These are phyloP conservation scores for Proisotoma minuta DNA, from an alignment of 2,888 invertebrate genomes.

Conservation along the genomic window DNA sequence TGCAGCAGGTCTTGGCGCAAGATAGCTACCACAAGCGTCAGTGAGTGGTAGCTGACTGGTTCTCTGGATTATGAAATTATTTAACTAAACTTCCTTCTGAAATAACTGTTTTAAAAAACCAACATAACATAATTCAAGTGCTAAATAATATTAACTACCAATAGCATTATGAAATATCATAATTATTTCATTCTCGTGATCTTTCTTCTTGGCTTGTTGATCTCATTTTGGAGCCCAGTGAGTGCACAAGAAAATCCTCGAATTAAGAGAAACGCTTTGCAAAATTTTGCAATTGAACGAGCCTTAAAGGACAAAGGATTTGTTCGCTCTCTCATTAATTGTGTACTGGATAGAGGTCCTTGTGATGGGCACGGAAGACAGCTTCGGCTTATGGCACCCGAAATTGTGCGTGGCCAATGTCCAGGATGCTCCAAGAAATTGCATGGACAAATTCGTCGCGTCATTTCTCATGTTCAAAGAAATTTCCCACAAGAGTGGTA, in stretches of 20 bases:
- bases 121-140: not conserved
- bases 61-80: slow-evolving; percentile 4
- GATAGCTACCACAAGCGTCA: no score
- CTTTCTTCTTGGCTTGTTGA: not conserved
- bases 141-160: not conserved
- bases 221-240: slow-evolving; percentile 8
- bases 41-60: no score
- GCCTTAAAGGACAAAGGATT: slow-evolving; percentile 46
- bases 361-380: slow-evolving; percentile 47
- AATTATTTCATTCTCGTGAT: not conserved
- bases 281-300: slow-evolving; percentile 45
- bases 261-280: slow-evolving; percentile 35
- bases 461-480: slow-evolving; percentile 67
- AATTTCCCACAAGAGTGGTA: slow-evolving; percentile 74
- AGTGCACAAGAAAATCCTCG: slow-evolving; percentile 2
- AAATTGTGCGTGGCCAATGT: slow-evolving; percentile 63
- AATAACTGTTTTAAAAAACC: not conserved
- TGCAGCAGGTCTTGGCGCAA: no score
- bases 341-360: slow-evolving; percentile 47
- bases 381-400: slow-evolving; percentile 59
- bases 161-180: slow-evolving; percentile 1
- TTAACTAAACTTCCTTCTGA: not conserved
- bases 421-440: slow-evolving; percentile 45
- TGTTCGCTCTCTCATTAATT: slow-evolving; percentile 45
- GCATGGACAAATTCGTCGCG: slow-evolving; percentile 63